Percentiles rank a stretch among this genome's conserved stretches.
Conservation (phyloP, 2,888 invertebrate species). For the Megamerina dolium region DNA sequence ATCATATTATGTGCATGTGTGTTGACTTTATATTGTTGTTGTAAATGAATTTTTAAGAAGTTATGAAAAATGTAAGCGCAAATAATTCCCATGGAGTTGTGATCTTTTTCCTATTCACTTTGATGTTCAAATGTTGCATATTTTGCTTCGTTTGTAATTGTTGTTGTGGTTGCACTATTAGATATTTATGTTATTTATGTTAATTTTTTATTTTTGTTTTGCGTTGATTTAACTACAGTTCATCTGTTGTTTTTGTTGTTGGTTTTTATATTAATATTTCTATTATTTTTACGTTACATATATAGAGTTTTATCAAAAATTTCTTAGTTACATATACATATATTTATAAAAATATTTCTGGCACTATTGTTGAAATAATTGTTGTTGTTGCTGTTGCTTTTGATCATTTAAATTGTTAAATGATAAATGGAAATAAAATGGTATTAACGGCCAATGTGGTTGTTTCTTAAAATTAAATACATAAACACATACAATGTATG, state of each 20-base stretch:
- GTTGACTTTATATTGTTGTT: too few relatives aligned
- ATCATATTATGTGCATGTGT: too few relatives aligned
- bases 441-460: conserved; percentile 20
- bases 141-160: too few relatives aligned
- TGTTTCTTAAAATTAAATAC: conserved; percentile 21
- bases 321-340: conserved; percentile 8
- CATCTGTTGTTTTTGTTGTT: conserved; percentile 4
- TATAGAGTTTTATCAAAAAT: neutral
- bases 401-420: conserved; percentile 2
- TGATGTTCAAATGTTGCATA: conserved; percentile 39
- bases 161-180: conserved; percentile 35
- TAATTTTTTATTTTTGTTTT: conserved; percentile 17
- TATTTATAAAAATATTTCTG: conserved; percentile 46
- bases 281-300: conserved; percentile 10
- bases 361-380: conserved; percentile 49
- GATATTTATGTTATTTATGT: conserved; percentile 11
- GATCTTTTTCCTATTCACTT: conserved; percentile 15
- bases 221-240: too few relatives aligned
- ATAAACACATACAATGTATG: conserved; percentile 7
- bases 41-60: too few relatives aligned
- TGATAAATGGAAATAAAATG: conserved; percentile 16
- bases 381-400: conserved; percentile 24
- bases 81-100: too few relatives aligned
- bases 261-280: conserved; percentile 12
- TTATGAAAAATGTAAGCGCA: too few relatives aligned